A percentile compares a stretch with the other conserved stretches of the same genome.
Evolutionary conservation across 1,140 invertebrate species (phyloP).

Genomic region (Zophobas atratus): DNA sequence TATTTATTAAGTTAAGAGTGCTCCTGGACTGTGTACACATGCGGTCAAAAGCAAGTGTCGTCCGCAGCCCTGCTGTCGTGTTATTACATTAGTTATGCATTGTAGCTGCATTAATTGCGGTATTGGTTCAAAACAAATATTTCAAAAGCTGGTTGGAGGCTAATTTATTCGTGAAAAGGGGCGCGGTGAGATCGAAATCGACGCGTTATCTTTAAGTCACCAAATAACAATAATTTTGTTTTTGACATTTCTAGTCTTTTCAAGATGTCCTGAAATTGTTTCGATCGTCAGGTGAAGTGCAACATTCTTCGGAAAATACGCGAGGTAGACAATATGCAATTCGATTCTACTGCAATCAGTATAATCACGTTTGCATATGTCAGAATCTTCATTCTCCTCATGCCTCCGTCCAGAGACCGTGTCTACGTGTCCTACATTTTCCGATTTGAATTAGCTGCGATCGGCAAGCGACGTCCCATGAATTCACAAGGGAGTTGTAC

Average conservation of each 20-base stretch:
- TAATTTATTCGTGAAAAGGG: conserved; percentile 14
- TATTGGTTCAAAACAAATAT: conserved; percentile 4
- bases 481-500: background rate
- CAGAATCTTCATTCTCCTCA: conserved; percentile 11
- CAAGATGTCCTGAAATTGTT: too few species aligned
- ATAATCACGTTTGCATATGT: background rate
- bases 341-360: too few species aligned
- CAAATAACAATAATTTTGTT: too few species aligned
- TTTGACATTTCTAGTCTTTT: too few species aligned
- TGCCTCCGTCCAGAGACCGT: background rate
- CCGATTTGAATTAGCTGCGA: conserved; percentile 23
- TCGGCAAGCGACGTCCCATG: background rate
- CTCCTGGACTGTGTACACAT: background rate
- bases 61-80: background rate
- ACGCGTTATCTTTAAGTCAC: too few species aligned
- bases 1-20: conserved; percentile 2
- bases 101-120: conserved; percentile 19
- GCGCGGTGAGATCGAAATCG: background rate
- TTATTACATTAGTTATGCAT: conserved; percentile 26
- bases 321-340: too few species aligned
- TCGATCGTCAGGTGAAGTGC: too few species aligned
- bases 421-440: conserved; percentile 19
- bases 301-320: too few species aligned
- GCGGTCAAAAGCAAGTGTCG: background rate
- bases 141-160: background rate